Conservation (phyloP, 1,140 invertebrate species). For the Cryptotermes secundus region DNA sequence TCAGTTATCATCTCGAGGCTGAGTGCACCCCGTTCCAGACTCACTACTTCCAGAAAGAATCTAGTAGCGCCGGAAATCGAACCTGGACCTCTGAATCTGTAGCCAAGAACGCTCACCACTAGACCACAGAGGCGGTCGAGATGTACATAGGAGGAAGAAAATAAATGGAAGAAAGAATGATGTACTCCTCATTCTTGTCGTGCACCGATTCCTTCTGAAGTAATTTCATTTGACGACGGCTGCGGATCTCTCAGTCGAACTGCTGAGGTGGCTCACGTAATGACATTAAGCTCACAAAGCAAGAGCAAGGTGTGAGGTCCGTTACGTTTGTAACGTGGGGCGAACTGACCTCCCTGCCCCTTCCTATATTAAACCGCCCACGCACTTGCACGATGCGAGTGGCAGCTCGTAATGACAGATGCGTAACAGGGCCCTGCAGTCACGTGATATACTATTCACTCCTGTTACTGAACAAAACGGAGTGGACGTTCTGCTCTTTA, state of each 20-base stretch:
- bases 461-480: background rate
- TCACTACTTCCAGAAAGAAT: too few relatives aligned
- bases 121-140: too few relatives aligned
- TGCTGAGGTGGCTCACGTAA: background rate
- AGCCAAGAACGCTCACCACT: too few relatives aligned
- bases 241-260: background rate
- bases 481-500: background rate
- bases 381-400: background rate
- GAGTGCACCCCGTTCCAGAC: too few relatives aligned
- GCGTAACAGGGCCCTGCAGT: background rate
- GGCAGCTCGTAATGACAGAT: background rate
- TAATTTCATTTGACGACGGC: too few relatives aligned
- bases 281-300: background rate
- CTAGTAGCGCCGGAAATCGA: too few relatives aligned
- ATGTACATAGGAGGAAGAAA: too few relatives aligned
- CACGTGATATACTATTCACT: background rate
- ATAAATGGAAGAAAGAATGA: too few relatives aligned
- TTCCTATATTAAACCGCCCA: background rate
- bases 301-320: background rate
- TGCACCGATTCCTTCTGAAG: too few relatives aligned
- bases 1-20: too few relatives aligned
- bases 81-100: too few relatives aligned
- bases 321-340: background rate
- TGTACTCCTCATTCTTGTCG: too few relatives aligned
- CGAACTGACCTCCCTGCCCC: background rate